These are phyloP conservation scores for Triplophysa siluroides DNA, from an alignment of 2,113 vertebrate genomes.

Conservation along the genomic window DNA sequence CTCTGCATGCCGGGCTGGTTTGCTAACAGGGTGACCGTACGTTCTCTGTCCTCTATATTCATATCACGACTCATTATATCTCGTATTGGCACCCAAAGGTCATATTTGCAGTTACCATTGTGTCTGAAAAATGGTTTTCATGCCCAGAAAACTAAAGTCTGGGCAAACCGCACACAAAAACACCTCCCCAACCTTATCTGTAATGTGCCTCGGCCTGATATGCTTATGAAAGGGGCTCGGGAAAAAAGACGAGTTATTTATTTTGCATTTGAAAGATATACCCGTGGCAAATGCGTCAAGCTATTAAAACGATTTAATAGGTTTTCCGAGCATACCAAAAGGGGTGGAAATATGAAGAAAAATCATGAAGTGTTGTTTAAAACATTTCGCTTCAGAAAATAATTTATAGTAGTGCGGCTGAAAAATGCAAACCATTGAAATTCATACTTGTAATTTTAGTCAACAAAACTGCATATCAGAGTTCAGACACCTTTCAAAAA, in stretches of 20 bases:
- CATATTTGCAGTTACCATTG: constrained; percentile 46
- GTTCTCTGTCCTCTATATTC: constrained; percentile 8
- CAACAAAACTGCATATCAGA: neutral
- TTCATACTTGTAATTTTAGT: neutral
- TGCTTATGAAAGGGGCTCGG: constrained; percentile 7
- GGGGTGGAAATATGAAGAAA: neutral
- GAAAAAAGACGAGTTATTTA: constrained; percentile 23
- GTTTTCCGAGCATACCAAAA: constrained; percentile 15
- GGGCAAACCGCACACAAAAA: constrained; percentile 1
- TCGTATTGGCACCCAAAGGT: constrained; percentile 41
- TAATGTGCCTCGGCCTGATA: constrained; percentile 5
- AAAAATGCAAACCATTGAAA: neutral
- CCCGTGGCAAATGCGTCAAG: constrained; percentile 9
- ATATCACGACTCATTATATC: constrained; percentile 16
- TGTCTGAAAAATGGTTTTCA: constrained; percentile 40
- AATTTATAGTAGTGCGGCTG: neutral
- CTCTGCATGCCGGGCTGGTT: neutral
- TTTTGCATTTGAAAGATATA: constrained; percentile 35
- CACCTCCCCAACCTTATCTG: constrained; percentile 33
- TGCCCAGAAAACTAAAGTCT: constrained; percentile 13
- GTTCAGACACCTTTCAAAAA: neutral
- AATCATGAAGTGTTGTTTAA: neutral
- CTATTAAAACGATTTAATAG: constrained; percentile 38
- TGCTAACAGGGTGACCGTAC: constrained; percentile 22
- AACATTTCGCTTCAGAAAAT: neutral